A percentile compares a stretch with the other conserved stretches of the same genome.
Conservation (phyloP, 2,113 vertebrate species). For the Rhynchopsitta pachyrhyncha region DNA sequence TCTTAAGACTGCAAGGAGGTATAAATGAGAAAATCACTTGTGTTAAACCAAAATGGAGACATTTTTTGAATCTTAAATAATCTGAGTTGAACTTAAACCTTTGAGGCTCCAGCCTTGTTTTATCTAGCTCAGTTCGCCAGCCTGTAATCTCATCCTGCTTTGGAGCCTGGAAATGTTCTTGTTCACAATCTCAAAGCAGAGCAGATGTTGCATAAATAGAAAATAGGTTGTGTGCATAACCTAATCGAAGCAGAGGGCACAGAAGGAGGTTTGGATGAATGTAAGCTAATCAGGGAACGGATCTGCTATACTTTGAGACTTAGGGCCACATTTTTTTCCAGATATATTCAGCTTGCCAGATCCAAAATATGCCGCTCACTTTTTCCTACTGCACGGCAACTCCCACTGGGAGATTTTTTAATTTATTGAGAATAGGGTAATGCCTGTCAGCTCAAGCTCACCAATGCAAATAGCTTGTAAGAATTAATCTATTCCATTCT, state of each 20-base stretch:
- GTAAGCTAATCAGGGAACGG: conserved; percentile 21
- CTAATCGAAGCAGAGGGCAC: conserved; percentile 41
- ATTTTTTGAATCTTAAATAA: conserved; percentile 51
- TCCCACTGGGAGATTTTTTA: background rate
- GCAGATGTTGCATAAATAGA: conserved; percentile 66
- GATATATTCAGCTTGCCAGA: background rate
- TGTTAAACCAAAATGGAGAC: background rate
- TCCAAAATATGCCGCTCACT: background rate
- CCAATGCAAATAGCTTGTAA: background rate
- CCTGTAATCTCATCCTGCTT: conserved; percentile 61
- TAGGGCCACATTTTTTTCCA: background rate
- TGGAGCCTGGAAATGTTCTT: conserved; percentile 60
- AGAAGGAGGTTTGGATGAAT: conserved; percentile 42
- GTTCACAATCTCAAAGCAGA: conserved; percentile 44
- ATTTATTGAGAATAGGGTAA: background rate
- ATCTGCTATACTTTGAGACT: conserved; percentile 8
- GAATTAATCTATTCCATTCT: background rate
- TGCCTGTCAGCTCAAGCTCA: background rate
- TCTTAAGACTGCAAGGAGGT: conserved; percentile 8
- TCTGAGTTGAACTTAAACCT: conserved; percentile 26
- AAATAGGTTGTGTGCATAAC: conserved; percentile 59
- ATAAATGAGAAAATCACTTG: conserved; percentile 18
- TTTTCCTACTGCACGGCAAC: background rate
- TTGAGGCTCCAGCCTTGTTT: conserved; percentile 27
- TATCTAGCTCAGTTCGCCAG: conserved; percentile 30